Conservation (phyloP, 2,113 vertebrate species). For the Gymnobelideus leadbeateri region DNA sequence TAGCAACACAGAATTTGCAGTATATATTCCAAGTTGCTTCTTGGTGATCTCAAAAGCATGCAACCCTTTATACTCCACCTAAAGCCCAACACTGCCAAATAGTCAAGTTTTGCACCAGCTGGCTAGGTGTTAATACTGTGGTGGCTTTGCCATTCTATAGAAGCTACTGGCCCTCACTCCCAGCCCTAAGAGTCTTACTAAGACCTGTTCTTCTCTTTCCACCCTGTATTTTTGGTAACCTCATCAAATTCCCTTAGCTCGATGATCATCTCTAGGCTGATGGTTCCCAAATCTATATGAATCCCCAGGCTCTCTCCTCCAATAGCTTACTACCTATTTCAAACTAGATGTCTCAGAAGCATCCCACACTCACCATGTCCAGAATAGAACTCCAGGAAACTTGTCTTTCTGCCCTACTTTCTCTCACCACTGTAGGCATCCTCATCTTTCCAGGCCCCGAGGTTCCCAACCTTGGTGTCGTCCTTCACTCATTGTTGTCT, state of each 20-base stretch:
- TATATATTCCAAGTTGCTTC: background rate
- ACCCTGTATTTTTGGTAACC: background rate
- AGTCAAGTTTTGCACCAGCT: background rate
- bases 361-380: background rate
- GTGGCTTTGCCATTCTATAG: background rate
- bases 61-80: background rate
- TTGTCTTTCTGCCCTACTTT: background rate
- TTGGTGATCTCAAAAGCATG: background rate
- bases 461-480: background rate
- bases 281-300: background rate
- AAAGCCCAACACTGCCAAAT: background rate
- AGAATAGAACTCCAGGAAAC: background rate
- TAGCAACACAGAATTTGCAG: background rate
- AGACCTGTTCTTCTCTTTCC: background rate
- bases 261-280: background rate
- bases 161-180: background rate
- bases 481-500: background rate
- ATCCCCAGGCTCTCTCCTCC: background rate
- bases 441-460: background rate
- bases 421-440: background rate
- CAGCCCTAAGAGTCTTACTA: background rate
- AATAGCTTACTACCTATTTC: background rate
- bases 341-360: background rate
- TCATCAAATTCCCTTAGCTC: background rate
- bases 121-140: background rate